Evolutionary conservation across 2,888 invertebrate species (phyloP).

Genomic region (Aplocera efformata): DNA sequence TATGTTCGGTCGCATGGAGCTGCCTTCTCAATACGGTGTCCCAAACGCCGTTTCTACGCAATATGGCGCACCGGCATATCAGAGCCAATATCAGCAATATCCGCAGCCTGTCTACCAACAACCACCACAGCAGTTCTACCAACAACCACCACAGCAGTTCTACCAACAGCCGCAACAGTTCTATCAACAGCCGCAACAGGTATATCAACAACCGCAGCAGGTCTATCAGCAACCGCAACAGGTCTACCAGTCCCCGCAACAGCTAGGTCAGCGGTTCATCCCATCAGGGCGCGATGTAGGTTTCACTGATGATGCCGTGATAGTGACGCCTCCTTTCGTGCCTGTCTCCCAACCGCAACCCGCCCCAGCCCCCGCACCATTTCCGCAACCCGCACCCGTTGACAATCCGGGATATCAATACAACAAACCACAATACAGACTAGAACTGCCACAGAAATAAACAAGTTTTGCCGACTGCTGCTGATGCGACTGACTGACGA

Average conservation of each 20-base stretch:
- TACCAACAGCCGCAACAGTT: conserved; percentile 34
- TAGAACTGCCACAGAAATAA: conserved; percentile 67
- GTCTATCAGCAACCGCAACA: conserved; percentile 31
- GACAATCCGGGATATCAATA: conserved; percentile 57
- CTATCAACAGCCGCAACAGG: conserved; percentile 31
- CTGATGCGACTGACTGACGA: background rate
- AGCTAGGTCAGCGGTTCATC: conserved; percentile 40
- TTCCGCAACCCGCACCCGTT: conserved; percentile 23
- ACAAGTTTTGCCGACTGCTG: conserved; percentile 1
- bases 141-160: conserved; percentile 22
- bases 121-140: conserved; percentile 31
- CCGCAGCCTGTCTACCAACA: conserved; percentile 39
- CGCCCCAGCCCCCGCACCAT: conserved; percentile 30
- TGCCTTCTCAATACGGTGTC: conserved; percentile 51
- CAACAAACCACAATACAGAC: conserved; percentile 63
- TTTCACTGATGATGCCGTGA: conserved; percentile 69
- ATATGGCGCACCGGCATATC: conserved; percentile 35
- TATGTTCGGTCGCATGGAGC: conserved; percentile 69
- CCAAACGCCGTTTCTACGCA: conserved; percentile 38
- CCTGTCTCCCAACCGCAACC: conserved; percentile 45
- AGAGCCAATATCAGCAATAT: conserved; percentile 28
- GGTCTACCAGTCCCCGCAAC: conserved; percentile 29
- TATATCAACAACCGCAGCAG: too few relatives aligned
- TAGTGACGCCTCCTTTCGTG: conserved; percentile 68
- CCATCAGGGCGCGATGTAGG: conserved; percentile 61